These are phyloP conservation scores for Periphyllus acericola DNA, from an alignment of 2,888 invertebrate genomes.

Conservation along the genomic window DNA sequence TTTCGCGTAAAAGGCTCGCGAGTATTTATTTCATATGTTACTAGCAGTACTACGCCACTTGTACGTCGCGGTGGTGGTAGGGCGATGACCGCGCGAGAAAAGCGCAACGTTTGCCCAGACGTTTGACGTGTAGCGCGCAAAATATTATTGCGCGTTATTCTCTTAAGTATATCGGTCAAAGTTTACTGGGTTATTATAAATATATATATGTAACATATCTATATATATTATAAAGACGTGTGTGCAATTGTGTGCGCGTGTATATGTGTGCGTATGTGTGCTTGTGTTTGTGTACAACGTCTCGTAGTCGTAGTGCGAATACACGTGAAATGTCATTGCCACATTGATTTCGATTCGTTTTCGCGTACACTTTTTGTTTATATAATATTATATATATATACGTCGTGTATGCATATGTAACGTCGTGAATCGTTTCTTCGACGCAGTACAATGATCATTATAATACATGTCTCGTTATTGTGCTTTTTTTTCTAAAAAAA, in stretches of 20 bases:
- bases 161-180: background rate
- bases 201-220: no score
- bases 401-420: no score
- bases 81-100: constrained; percentile 3
- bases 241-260: background rate
- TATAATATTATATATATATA: no score
- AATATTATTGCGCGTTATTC: background rate
- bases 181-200: constrained; percentile 22
- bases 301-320: background rate
- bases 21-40: background rate
- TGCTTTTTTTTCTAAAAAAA: no score
- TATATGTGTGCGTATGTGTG: background rate
- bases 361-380: no score
- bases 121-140: background rate
- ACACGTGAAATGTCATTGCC: no score
- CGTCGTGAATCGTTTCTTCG: no score
- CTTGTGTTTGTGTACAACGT: background rate
- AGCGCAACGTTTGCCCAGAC: background rate
- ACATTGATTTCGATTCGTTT: no score
- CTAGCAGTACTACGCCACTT: background rate
- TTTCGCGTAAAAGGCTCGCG: background rate
- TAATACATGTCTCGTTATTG: no score
- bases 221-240: background rate
- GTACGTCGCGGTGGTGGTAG: background rate
- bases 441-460: no score